These are phyloP conservation scores for Paelopatides confundens DNA, from an alignment of 53 echinoderm and acorn worm genomes.

Conservation along the genomic window DNA sequence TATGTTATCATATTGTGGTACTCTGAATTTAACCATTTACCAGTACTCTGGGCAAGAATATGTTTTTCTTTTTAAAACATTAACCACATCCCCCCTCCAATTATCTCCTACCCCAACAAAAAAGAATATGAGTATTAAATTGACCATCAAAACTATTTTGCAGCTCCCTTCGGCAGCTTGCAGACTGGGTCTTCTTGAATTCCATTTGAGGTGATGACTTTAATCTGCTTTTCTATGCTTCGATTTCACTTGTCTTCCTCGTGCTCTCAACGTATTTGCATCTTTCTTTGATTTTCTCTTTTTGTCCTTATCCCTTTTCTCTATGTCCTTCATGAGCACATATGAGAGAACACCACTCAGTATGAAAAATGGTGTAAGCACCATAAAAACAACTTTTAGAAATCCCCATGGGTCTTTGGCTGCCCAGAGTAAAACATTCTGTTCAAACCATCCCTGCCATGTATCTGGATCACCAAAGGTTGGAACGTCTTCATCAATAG, in stretches of 20 bases:
- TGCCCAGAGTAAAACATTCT: conserved; percentile 91
- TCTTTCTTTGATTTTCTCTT: conserved; percentile 91
- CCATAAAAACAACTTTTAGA: conserved; percentile 82
- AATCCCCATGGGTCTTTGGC: conserved; percentile 96
- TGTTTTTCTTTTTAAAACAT: too few species aligned
- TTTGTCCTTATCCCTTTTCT: conserved; percentile 97
- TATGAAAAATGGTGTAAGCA: conserved; percentile 92
- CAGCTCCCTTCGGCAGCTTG: not conserved
- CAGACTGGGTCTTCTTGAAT: not conserved
- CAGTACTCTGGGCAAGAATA: too few species aligned
- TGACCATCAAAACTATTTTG: too few species aligned
- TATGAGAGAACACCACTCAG: conserved; percentile 92
- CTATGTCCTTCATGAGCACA: conserved; percentile 91
- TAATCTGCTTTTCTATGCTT: conserved; percentile 60
- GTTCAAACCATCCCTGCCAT: conserved; percentile 90
- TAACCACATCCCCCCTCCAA: too few species aligned
- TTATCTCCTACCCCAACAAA: too few species aligned
- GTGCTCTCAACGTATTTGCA: conserved; percentile 82
- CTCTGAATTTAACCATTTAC: too few species aligned
- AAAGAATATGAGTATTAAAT: too few species aligned
- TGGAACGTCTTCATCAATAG: not conserved
- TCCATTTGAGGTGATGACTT: not conserved
- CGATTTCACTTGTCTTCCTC: conserved; percentile 75
- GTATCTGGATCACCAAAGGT: conserved; percentile 45
- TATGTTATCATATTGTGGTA: too few species aligned